Evolutionary conservation across 64 coral and sea anemone genomes (phyloP).

Genomic region (Montipora capricornis): DNA sequence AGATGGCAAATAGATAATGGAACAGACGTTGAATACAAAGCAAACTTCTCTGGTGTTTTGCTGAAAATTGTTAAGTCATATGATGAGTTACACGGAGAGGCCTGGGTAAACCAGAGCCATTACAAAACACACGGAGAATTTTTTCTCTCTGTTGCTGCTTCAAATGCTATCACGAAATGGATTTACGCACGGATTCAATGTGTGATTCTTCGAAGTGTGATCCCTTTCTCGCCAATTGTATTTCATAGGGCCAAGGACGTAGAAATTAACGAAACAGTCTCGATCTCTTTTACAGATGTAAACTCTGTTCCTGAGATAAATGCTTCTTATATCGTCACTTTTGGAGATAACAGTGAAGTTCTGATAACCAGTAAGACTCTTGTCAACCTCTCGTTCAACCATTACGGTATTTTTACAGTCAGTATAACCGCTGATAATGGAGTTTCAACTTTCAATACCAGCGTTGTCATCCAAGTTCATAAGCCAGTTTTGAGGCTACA

Average conservation of each 20-base stretch:
- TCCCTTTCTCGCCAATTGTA: constrained; percentile 33
- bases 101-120: constrained; percentile 7
- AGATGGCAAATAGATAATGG: constrained; percentile 68
- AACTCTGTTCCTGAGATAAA: constrained; percentile 8
- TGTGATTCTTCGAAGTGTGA: constrained; percentile 32
- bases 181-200: background rate
- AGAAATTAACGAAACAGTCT: constrained; percentile 61
- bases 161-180: constrained; percentile 36
- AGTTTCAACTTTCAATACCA: constrained; percentile 31
- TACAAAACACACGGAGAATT: constrained; percentile 67
- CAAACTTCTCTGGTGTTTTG: background rate
- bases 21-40: constrained; percentile 43
- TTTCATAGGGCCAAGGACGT: constrained; percentile 1
- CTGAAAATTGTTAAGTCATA: constrained; percentile 11
- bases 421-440: constrained; percentile 66
- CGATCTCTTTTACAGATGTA: constrained; percentile 26
- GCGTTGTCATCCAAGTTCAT: constrained; percentile 20
- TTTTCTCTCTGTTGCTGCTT: constrained; percentile 32
- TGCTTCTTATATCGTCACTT: constrained; percentile 40
- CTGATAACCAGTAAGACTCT: constrained; percentile 7
- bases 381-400: constrained; percentile 10
- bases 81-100: constrained; percentile 8
- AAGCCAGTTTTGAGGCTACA: constrained; percentile 48
- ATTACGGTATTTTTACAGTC: constrained; percentile 37
- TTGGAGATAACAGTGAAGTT: constrained; percentile 56